Percentiles rank a stretch among this genome's conserved stretches.
These are phyloP conservation scores for Nomia melanderi DNA, from an alignment of 1,140 invertebrate species.

Conservation along the genomic window DNA sequence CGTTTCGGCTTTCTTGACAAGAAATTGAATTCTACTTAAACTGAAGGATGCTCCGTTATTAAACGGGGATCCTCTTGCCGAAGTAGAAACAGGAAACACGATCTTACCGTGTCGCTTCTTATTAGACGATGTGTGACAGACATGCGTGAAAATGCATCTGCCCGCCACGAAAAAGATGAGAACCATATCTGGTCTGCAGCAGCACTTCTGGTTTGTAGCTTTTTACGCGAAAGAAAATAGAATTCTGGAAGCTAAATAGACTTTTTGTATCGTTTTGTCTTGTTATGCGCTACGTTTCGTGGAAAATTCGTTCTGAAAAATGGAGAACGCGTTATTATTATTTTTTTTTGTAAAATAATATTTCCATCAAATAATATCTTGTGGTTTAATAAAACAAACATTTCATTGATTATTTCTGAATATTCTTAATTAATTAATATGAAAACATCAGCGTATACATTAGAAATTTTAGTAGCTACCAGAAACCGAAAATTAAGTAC, in stretches of 20 bases:
- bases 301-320: too few species aligned
- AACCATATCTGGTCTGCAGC: background rate
- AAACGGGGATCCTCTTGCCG: conserved; percentile 34
- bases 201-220: background rate
- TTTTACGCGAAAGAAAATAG: background rate
- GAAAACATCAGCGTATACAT: too few species aligned
- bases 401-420: too few species aligned
- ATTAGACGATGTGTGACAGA: conserved; percentile 35
- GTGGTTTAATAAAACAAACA: too few species aligned
- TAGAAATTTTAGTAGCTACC: too few species aligned
- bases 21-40: conserved; percentile 13
- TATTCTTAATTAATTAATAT: too few species aligned
- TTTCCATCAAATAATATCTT: too few species aligned
- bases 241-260: background rate
- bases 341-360: too few species aligned
- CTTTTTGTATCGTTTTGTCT: background rate
- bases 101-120: conserved; percentile 28
- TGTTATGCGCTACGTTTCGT: too few species aligned
- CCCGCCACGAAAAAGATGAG: background rate
- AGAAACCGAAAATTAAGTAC: too few species aligned
- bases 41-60: background rate
- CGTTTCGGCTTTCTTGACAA: background rate
- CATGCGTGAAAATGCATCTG: conserved; percentile 14
- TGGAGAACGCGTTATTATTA: too few species aligned
- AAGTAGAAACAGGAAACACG: conserved; percentile 15